These are phyloP conservation scores for Scaptomyza caliginosa DNA, from an alignment of 2,888 invertebrate species.

Conservation along the genomic window DNA sequence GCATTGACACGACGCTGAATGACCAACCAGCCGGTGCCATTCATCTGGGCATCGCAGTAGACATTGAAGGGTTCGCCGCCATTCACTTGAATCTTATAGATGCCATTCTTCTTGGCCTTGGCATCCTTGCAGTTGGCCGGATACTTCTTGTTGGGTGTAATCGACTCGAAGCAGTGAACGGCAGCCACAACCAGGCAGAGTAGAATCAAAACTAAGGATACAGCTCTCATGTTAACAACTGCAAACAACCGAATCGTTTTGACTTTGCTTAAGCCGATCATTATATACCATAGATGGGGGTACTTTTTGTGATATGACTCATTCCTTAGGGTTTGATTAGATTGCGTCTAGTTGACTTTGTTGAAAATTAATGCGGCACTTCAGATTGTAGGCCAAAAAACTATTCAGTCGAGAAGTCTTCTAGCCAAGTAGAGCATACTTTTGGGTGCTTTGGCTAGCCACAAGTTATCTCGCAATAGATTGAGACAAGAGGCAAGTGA, in stretches of 20 bases:
- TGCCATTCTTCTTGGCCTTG: conserved; percentile 47
- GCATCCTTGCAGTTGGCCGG: conserved; percentile 37
- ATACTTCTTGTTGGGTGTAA: conserved; percentile 31
- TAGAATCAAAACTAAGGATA: conserved; percentile 8
- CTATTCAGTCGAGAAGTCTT: too few relatives aligned
- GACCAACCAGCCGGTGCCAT: conserved; percentile 88
- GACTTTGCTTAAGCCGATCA: conserved; percentile 9
- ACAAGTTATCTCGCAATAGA: too few relatives aligned
- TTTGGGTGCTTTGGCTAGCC: conserved; percentile 33
- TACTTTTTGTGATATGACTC: conserved; percentile 3
- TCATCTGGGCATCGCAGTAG: conserved; percentile 83
- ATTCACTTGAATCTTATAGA: conserved; percentile 37
- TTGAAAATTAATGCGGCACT: conserved; percentile 13
- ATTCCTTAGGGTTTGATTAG: conserved; percentile 28
- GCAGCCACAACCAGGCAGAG: conserved; percentile 19
- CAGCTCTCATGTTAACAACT: conserved; percentile 15
- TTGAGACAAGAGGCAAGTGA: conserved; percentile 29
- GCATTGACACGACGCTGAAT: conserved; percentile 88
- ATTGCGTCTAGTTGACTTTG: conserved; percentile 16
- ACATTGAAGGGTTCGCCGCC: conserved; percentile 85
- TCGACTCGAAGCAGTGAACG: conserved; percentile 2
- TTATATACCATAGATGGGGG: conserved; percentile 19
- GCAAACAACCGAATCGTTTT: not conserved
- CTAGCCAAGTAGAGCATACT: conserved; percentile 45
- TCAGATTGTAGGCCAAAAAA: not conserved